Base-by-base conservation (phyloP, 2,888 invertebrate genomes). In the Elaeidobius kamerunicus region DNA sequence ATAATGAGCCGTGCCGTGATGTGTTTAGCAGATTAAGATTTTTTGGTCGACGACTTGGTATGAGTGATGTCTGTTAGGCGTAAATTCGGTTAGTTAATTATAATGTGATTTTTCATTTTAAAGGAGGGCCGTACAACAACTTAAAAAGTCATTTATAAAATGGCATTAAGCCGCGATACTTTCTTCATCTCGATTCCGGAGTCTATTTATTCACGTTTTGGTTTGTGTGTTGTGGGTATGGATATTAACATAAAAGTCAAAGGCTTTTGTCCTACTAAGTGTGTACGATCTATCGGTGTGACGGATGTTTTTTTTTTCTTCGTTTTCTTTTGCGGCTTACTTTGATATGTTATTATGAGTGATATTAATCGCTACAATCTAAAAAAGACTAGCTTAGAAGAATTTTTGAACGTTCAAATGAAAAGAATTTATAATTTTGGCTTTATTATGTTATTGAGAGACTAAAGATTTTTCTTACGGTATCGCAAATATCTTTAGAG, bases 121-220 rank as follows among this genome's bases (percentile, higher is more conserved):
- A 55, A 51, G 51, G 42, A 46, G 51, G 55, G 49, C 23, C 49
- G 49, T 15, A 36, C 50, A 34, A 30, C 55, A 41, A 51, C 51
- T 55, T 55, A 55, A 55, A 55, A 55, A 55, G 42, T 55, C 55
- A 55, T 55, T 55, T 54, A 48, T 54, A 49, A 54, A 54, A 54
- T 45, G 54, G 49, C 54, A 54, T 54, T 54, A 54, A 39, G 51
- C n/a, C 30, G 38, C 47, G 12, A 45, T 28, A 32, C 39, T 48
- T 48, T 48, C 45, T 46, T 54, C 45, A 39, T 40, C 48, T 48
- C 32, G 40, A 48, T 48, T 27, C 11, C 45, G 32, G 12, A 46
- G 28, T 41, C 41, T 35, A 28, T 52, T 34, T 41, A 52, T 45
- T 27, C 36, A 35, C 41, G 45, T 46, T 41, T 32, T 38, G 39